These are phyloP conservation scores for Pseudopleuronectes americanus DNA, from an alignment of 2,797 vertebrate genomes.

Conservation along the genomic window DNA sequence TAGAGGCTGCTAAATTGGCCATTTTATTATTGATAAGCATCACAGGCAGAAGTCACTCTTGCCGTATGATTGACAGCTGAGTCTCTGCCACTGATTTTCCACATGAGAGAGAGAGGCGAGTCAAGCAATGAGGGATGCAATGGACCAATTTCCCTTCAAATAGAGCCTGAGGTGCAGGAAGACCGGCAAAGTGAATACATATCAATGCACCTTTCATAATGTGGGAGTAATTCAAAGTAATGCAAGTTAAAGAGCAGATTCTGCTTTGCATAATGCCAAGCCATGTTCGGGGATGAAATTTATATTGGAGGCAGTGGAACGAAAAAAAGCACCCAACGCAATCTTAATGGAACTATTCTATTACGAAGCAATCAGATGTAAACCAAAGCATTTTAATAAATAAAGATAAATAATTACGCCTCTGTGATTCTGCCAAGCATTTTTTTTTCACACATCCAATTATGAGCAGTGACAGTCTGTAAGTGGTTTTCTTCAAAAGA, in stretches of 20 bases:
- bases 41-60: slow-evolving; percentile 69
- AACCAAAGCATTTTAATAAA: slow-evolving; percentile 59
- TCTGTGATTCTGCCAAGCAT: slow-evolving; percentile 39
- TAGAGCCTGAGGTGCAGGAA: slow-evolving; percentile 52
- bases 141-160: slow-evolving; percentile 78
- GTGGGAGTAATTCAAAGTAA: slow-evolving; percentile 53
- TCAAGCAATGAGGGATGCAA: slow-evolving; percentile 61
- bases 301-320: slow-evolving; percentile 34
- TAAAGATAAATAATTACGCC: slow-evolving; percentile 60
- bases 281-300: slow-evolving; percentile 24
- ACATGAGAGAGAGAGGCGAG: slow-evolving; percentile 71
- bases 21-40: slow-evolving; percentile 83
- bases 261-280: slow-evolving; percentile 37
- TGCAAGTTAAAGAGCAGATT: slow-evolving; percentile 47
- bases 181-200: slow-evolving; percentile 56
- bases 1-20: slow-evolving; percentile 76
- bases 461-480: slow-evolving; percentile 40
- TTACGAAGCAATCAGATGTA: slow-evolving; percentile 65
- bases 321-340: slow-evolving; percentile 37
- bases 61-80: slow-evolving; percentile 76
- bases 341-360: slow-evolving; percentile 56
- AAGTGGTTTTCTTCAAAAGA: slow-evolving; percentile 41
- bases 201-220: slow-evolving; percentile 52
- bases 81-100: slow-evolving; percentile 75
- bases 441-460: slow-evolving; percentile 45